A percentile compares a stretch with the other conserved stretches of the same genome.
These are phyloP conservation scores for Panurus biarmicus DNA, from an alignment of 2,113 vertebrate genomes.

Conservation along the genomic window DNA sequence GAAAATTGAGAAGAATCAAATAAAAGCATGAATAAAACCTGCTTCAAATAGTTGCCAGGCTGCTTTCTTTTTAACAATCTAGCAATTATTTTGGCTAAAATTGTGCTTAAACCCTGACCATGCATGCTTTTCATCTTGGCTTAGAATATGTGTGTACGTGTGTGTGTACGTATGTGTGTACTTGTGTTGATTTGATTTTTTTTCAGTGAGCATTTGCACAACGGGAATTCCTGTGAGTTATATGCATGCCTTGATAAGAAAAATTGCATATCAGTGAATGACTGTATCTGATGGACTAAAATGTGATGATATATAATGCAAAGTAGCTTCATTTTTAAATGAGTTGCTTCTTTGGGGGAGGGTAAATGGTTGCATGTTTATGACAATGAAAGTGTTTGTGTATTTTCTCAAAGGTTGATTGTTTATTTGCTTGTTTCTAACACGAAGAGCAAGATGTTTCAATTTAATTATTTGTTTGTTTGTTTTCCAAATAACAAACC, in stretches of 20 bases:
- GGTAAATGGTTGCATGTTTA: conserved; percentile 42
- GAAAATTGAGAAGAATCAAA: conserved; percentile 47
- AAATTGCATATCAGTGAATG: conserved; percentile 53
- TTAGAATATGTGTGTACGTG: conserved; percentile 6
- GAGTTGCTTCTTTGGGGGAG: not conserved
- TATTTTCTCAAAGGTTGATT: not conserved
- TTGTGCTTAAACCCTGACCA: conserved; percentile 61
- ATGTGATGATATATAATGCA: conserved; percentile 42
- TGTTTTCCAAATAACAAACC: not conserved
- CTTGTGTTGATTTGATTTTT: conserved; percentile 43
- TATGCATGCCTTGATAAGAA: conserved; percentile 60
- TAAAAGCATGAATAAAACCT: conserved; percentile 75
- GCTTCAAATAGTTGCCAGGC: conserved; percentile 68
- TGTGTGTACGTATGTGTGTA: too few species aligned
- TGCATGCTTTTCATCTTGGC: conserved; percentile 67
- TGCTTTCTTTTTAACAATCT: conserved; percentile 61
- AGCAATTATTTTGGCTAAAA: conserved; percentile 62
- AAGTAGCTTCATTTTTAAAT: conserved; percentile 6
- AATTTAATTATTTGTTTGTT: not conserved
- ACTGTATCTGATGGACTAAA: conserved; percentile 51
- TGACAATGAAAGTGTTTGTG: conserved; percentile 6
- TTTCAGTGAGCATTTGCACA: conserved; percentile 57
- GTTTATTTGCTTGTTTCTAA: conserved; percentile 44
- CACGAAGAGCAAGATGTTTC: not conserved
- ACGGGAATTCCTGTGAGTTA: conserved; percentile 63